phyloP scores from a whole-genome alignment of 2,797 vertebrate genomes.

The Potorous gilbertii region DNA sequence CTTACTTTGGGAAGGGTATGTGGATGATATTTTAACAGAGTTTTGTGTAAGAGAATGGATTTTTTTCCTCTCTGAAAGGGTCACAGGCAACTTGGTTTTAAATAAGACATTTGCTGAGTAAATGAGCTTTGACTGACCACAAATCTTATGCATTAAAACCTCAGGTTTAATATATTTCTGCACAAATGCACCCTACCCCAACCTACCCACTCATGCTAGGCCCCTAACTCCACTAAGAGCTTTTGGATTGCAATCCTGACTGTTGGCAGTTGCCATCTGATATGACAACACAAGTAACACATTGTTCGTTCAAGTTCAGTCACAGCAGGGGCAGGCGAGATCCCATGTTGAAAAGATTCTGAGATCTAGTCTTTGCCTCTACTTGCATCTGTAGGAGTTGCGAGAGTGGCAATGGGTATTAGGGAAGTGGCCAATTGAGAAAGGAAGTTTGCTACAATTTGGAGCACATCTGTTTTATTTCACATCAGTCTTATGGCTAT shows the following conservation, averaged over 20 bases:
- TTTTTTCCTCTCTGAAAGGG: neutral
- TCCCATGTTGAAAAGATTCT: constrained; percentile 62
- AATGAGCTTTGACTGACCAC: constrained; percentile 63
- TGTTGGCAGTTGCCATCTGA: constrained; percentile 77
- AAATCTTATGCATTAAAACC: constrained; percentile 68
- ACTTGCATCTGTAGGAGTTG: constrained; percentile 60
- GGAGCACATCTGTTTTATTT: constrained; percentile 84
- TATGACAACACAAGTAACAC: constrained; percentile 65
- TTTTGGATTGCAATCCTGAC: constrained; percentile 62
- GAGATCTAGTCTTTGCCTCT: constrained; percentile 52
- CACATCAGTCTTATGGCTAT: constrained; percentile 77
- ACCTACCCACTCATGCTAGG: constrained; percentile 28
- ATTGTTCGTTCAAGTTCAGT: constrained; percentile 65
- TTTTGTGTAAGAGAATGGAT: constrained; percentile 57
- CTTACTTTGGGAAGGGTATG: constrained; percentile 74
- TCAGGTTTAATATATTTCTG: constrained; percentile 65
- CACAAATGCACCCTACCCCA: constrained; percentile 42
- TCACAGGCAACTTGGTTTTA: constrained; percentile 57
- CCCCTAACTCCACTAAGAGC: constrained; percentile 53
- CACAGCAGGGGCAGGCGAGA: constrained; percentile 70
- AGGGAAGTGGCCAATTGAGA: constrained; percentile 61
- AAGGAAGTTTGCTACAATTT: constrained; percentile 72
- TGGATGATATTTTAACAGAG: constrained; percentile 73
- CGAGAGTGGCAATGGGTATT: constrained; percentile 64
- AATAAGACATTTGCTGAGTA: constrained; percentile 64